These are phyloP conservation scores for Pipistrellus pygmaeus DNA, from an alignment of 2,797 vertebrate species.

Conservation along the genomic window DNA sequence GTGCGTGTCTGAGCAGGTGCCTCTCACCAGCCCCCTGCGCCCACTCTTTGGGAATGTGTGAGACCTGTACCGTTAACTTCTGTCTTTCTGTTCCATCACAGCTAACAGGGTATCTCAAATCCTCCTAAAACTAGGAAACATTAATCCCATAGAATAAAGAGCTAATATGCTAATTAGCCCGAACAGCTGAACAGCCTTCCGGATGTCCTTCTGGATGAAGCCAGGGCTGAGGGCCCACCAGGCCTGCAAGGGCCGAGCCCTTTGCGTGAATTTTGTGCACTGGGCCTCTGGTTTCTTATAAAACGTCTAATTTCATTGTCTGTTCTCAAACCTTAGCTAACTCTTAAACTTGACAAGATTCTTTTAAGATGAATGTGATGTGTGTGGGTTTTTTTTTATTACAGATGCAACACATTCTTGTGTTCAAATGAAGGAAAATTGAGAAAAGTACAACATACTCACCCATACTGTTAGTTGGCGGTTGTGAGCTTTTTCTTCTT, in stretches of 20 bases:
- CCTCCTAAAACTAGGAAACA: neutral
- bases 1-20: neutral
- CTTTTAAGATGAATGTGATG: neutral
- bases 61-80: neutral
- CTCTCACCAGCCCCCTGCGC: neutral
- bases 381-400: neutral
- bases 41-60: too few species aligned
- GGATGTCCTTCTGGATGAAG: too few species aligned
- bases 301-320: neutral
- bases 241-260: too few species aligned
- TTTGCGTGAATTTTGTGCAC: too few species aligned
- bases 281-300: neutral
- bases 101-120: neutral
- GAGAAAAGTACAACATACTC: neutral
- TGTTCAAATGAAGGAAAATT: neutral
- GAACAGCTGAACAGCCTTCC: too few species aligned
- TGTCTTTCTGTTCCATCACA: neutral
- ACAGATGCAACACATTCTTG: neutral
- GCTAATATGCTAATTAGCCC: too few species aligned
- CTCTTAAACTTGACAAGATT: neutral
- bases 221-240: too few species aligned
- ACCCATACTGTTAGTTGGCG: neutral
- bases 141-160: neutral
- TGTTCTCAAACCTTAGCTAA: neutral
- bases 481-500: neutral